A percentile compares a stretch with the other conserved stretches of the same genome.
phyloP scores from a whole-genome alignment of 2,888 invertebrate genomes.

The Pilophorus perplexus region DNA sequence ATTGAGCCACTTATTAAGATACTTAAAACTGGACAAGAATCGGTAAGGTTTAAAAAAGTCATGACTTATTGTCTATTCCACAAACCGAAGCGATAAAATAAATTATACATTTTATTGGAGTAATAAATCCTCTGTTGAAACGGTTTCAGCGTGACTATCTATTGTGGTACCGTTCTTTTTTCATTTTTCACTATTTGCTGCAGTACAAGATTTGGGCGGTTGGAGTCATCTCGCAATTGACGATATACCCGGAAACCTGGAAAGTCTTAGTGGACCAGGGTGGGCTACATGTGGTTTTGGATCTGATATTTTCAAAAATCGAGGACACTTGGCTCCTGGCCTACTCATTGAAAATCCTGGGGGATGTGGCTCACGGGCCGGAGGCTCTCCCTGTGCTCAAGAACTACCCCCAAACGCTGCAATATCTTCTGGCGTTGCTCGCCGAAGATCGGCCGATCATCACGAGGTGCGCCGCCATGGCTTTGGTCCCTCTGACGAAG shows the following conservation, averaged over 20 bases:
- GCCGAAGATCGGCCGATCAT: conserved; percentile 7
- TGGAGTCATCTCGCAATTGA: not conserved
- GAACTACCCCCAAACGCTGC: not conserved
- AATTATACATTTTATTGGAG: no score
- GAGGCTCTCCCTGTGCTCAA: not conserved
- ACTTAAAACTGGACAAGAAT: not conserved
- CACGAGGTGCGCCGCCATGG: not conserved
- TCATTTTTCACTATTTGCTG: not conserved
- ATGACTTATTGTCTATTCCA: not conserved
- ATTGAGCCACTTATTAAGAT: conserved; percentile 8
- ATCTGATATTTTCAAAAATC: not conserved
- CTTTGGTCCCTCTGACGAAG: not conserved
- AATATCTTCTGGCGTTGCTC: not conserved
- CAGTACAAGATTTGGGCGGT: no score
- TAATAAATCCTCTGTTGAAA: no score
- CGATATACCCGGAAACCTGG: conserved; percentile 15
- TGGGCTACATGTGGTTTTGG: not conserved
- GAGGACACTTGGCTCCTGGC: not conserved
- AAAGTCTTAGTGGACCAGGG: not conserved
- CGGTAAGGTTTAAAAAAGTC: no score
- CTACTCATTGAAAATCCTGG: conserved; percentile 7
- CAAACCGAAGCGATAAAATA: no score
- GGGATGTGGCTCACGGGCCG: conserved; percentile 11
- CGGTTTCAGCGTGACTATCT: no score
- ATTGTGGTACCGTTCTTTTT: no score